A percentile compares a stretch with the other conserved stretches of the same genome.
These are phyloP conservation scores for Fabriciana adippe DNA, from an alignment of 2,888 invertebrate species.

Conservation along the genomic window DNA sequence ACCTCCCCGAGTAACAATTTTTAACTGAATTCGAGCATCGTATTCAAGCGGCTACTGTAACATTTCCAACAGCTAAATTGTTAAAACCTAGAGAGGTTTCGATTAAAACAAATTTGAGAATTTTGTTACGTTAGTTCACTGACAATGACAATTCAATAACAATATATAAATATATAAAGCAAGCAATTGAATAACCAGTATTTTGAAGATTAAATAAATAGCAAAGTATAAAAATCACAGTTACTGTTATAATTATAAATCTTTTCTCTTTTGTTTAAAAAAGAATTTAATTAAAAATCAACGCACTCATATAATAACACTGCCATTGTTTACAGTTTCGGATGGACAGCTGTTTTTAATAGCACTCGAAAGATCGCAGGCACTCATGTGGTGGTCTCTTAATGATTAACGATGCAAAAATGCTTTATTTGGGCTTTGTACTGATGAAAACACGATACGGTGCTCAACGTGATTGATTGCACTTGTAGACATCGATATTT, in stretches of 20 bases:
- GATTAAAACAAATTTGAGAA: neutral
- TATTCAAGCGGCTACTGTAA: neutral
- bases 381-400: conserved; percentile 31
- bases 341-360: conserved; percentile 54
- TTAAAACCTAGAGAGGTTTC: neutral
- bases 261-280: conserved; percentile 3
- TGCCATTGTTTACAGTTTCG: conserved; percentile 31
- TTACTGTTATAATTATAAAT: neutral
- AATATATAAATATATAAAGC: neutral
- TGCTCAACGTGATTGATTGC: conserved; percentile 46
- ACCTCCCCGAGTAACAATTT: conserved; percentile 4
- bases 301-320: conserved; percentile 11
- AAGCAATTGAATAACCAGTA: neutral
- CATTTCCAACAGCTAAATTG: conserved; percentile 7
- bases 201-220: neutral
- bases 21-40: conserved; percentile 14
- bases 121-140: neutral
- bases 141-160: neutral
- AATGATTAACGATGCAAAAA: conserved; percentile 46
- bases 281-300: conserved; percentile 8
- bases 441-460: conserved; percentile 52
- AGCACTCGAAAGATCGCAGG: conserved; percentile 42
- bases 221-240: neutral
- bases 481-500: conserved; percentile 58
- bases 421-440: conserved; percentile 41